A percentile compares a stretch with the other conserved stretches of the same genome.
Evolutionary conservation across 2,888 invertebrate species (phyloP).

Genomic region (Dendrolimus houi): DNA sequence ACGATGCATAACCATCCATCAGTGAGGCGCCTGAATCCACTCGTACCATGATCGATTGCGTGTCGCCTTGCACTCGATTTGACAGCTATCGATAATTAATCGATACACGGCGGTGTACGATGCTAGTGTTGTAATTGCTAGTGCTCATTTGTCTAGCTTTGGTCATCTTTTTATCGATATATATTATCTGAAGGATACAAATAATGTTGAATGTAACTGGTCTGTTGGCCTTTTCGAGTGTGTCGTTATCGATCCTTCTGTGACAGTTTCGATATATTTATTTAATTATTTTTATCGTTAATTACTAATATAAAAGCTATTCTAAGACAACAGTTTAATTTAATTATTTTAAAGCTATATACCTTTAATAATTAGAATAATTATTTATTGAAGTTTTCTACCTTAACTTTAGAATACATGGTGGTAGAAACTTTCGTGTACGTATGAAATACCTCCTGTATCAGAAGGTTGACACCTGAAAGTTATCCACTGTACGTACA

Average conservation of each 20-base stretch:
- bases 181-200: neutral
- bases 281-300: neutral
- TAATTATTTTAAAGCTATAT: too few species aligned
- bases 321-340: too few species aligned
- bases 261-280: neutral
- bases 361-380: too few species aligned
- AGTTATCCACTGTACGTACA: too few species aligned
- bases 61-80: slow-evolving; percentile 43
- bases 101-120: slow-evolving; percentile 14
- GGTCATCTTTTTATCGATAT: neutral
- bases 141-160: slow-evolving; percentile 1
- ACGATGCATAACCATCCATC: slow-evolving; percentile 56
- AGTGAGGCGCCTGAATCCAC: slow-evolving; percentile 47
- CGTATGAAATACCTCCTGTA: too few species aligned
- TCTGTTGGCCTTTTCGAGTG: neutral
- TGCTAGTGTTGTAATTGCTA: slow-evolving; percentile 20
- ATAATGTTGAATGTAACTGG: neutral
- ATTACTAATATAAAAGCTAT: too few species aligned
- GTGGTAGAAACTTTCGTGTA: too few species aligned
- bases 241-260: neutral
- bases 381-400: too few species aligned
- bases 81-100: slow-evolving; percentile 60
- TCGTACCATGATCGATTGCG: slow-evolving; percentile 54
- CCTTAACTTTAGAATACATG: too few species aligned
- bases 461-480: too few species aligned